Evolutionary conservation across 2,888 invertebrate genomes (phyloP), one percentile per base, ranked within the genome.

Genomic region (Mechanitis messenoides): DNA sequence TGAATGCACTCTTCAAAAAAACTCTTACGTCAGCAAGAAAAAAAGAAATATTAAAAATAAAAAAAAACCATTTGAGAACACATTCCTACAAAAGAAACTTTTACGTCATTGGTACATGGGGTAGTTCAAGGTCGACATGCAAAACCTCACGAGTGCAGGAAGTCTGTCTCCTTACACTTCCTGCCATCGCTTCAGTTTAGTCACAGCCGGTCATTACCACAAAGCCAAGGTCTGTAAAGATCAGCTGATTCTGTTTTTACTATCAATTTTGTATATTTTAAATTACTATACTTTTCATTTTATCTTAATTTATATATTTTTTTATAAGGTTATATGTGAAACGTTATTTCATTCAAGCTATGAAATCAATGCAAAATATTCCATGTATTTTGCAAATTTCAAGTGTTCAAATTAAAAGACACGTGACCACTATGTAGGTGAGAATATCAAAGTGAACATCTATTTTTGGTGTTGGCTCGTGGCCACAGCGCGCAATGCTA

Each of bases 351-450:
- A 42, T 35, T 35, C 35, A 42, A 42, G 11, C 11, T 9, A 42
- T 9, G 9, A 42, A 9, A 42, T 9, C 42, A 9, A 6, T 9
- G 6, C 11, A 31, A 11, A 50, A n/a, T 33, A 56, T 28, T 60
- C 59, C 59, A 62, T 47, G 35, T 20, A 45, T 31, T 56, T 56
- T 45, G 38, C 35, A 56, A 45, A 58, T 55, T 55, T 47, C 62
- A 63, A 55, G 31, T 54, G 45, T 60, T 53, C 56, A 20, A 60
- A 64, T 64, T 66, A 58, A 61, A 63, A 61, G 60, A 72, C 85
- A 84, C 84, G 79, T 85, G 86, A 85, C 79, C 83, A 81, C 80
- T 81, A 78, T 83, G 76, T 73, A 85, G 85, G 85, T 84, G 84
- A 78, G 80, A 81, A 80, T 79, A 81, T 80, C 83, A 73, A 69